phyloP scores from a whole-genome alignment of 2,888 invertebrate species.

The Portevinia maculata region DNA sequence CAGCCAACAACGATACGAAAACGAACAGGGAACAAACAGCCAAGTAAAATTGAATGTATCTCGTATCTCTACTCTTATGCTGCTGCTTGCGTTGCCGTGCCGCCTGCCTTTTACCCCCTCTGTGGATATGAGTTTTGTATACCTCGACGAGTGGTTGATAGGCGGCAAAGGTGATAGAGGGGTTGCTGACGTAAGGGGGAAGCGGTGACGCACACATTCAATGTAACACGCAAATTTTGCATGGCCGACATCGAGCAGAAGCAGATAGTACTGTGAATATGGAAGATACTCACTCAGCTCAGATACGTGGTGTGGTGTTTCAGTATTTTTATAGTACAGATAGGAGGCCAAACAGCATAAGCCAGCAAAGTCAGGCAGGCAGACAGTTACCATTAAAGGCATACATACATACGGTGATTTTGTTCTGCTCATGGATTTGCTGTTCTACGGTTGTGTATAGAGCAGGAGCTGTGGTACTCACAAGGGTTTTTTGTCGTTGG shows the following conservation, averaged over 20 bases:
- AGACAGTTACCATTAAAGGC: slow-evolving; percentile 27
- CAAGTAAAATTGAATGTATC: slow-evolving; percentile 57
- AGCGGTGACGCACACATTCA: slow-evolving; percentile 50
- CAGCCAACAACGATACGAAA: slow-evolving; percentile 44
- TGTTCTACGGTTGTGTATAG: slow-evolving; percentile 17
- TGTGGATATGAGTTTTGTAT: slow-evolving; percentile 9
- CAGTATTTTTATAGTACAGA: slow-evolving; percentile 18
- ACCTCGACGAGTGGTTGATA: slow-evolving; percentile 43
- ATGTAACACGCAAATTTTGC: slow-evolving; percentile 42
- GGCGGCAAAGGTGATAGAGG: slow-evolving; percentile 37
- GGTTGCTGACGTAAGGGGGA: slow-evolving; percentile 32
- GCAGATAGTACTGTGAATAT: slow-evolving; percentile 44
- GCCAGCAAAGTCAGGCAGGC: slow-evolving; percentile 28
- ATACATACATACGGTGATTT: slow-evolving; percentile 16
- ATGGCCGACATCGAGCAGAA: slow-evolving; percentile 32
- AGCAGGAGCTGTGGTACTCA: slow-evolving; percentile 26
- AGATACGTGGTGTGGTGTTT: slow-evolving; percentile 30
- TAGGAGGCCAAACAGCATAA: slow-evolving; percentile 46
- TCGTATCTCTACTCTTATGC: slow-evolving; percentile 47
- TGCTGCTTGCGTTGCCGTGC: slow-evolving; percentile 21
- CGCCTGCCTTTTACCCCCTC: slow-evolving; percentile 16
- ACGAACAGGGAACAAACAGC: slow-evolving; percentile 37
- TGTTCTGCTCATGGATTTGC: slow-evolving; percentile 12
- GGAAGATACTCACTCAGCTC: slow-evolving; percentile 53
- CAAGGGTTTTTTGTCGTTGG: slow-evolving; percentile 47